A percentile compares a stretch with the other conserved stretches of the same genome.
These are phyloP conservation scores for Phoenicopterus ruber DNA, from an alignment of 2,113 vertebrate species.

Conservation along the genomic window DNA sequence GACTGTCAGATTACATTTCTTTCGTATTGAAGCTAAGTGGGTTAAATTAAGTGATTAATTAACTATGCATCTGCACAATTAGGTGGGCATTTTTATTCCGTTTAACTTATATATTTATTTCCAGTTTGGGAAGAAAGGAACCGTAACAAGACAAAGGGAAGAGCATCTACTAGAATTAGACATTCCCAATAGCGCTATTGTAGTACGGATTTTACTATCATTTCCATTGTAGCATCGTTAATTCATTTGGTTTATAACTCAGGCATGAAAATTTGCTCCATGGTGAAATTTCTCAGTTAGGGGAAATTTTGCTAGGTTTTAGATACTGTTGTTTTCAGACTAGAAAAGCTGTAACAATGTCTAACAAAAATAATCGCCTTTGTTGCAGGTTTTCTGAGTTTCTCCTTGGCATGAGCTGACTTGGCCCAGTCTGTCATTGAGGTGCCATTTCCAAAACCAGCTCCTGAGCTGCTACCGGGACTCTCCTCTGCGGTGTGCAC, in stretches of 20 bases:
- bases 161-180: background rate
- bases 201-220: background rate
- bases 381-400: background rate
- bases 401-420: background rate
- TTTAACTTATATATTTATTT: slow-evolving; percentile 43
- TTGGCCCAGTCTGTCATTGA: background rate
- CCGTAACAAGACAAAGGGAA: background rate
- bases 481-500: background rate
- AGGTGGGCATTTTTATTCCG: slow-evolving; percentile 46
- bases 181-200: background rate
- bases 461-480: background rate
- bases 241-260: background rate
- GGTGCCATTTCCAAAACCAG: background rate
- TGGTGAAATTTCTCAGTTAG: background rate
- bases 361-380: background rate
- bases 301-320: background rate
- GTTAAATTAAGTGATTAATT: slow-evolving; percentile 64
- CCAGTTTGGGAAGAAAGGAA: background rate
- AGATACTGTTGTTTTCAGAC: background rate
- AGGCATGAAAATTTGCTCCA: background rate
- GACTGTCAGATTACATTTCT: slow-evolving; percentile 43
- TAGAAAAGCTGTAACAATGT: background rate
- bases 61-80: slow-evolving; percentile 49
- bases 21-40: slow-evolving; percentile 9
- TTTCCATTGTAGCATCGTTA: background rate